Percentiles rank a stretch among this genome's conserved stretches.
Evolutionary conservation across 2,888 invertebrate species (phyloP).

Genomic region (Caenorhabditis plicata): DNA sequence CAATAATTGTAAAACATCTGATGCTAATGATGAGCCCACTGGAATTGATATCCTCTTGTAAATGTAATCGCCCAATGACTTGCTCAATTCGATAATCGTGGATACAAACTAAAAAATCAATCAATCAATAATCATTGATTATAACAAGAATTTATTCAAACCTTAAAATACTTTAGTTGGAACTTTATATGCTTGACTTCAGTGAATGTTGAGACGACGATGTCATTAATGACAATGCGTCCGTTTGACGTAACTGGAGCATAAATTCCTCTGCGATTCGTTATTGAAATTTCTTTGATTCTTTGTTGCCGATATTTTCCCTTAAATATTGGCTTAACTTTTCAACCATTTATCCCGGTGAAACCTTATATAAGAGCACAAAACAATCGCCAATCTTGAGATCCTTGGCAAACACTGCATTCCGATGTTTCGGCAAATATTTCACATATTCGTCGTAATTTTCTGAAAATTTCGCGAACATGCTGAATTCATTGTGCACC

Average conservation of each 20-base stretch:
- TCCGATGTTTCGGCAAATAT: conserved; percentile 20
- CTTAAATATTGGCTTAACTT: conserved; percentile 4
- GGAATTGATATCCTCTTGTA: conserved; percentile 13
- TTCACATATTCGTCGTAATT: conserved; percentile 32
- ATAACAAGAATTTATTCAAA: not conserved
- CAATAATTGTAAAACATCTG: conserved; percentile 14
- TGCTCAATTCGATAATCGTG: too few species aligned
- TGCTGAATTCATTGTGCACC: not conserved
- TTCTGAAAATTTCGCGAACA: conserved; percentile 11
- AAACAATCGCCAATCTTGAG: conserved; percentile 40
- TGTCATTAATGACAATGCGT: conserved; percentile 41
- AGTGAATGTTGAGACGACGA: conserved; percentile 36
- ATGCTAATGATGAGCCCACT: conserved; percentile 11
- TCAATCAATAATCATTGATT: conserved; percentile 12
- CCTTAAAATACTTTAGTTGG: conserved; percentile 23
- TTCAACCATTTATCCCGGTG: not conserved
- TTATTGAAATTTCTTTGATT: conserved; percentile 29
- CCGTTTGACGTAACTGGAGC: conserved; percentile 42
- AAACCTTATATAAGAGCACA: conserved; percentile 30
- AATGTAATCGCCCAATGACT: too few species aligned
- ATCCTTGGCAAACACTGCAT: conserved; percentile 37
- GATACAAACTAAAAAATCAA: conserved; percentile 1
- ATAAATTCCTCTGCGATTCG: conserved; percentile 38
- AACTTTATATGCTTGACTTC: conserved; percentile 32
- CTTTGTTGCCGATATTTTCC: conserved; percentile 40